Percentiles rank a stretch among this genome's conserved stretches.
These are phyloP conservation scores for Meta bourneti DNA, from an alignment of 2,888 invertebrate genomes.

Conservation along the genomic window DNA sequence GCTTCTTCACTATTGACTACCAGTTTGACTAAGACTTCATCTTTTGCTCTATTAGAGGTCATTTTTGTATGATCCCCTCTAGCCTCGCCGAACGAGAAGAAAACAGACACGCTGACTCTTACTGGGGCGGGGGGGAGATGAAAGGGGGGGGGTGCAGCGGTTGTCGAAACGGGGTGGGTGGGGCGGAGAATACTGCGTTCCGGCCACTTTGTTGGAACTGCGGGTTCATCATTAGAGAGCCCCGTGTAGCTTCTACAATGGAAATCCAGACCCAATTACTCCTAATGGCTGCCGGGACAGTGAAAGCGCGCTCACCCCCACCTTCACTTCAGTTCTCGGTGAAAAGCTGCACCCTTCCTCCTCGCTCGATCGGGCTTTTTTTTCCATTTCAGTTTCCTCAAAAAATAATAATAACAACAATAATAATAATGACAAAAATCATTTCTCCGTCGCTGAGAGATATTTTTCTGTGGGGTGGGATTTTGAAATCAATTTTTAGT, in stretches of 20 bases:
- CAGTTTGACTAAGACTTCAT: too few species aligned
- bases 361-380: not conserved
- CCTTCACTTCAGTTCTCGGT: not conserved
- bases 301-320: slow-evolving; percentile 50
- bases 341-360: not conserved
- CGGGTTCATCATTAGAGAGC: slow-evolving; percentile 65
- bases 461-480: slow-evolving; percentile 24
- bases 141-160: not conserved
- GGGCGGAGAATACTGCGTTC: slow-evolving; percentile 35
- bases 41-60: not conserved
- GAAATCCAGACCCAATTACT: slow-evolving; percentile 67
- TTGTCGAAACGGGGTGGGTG: not conserved
- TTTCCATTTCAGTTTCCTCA: not conserved
- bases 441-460: not conserved
- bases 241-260: slow-evolving; percentile 41
- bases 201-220: slow-evolving; percentile 74
- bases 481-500: slow-evolving; percentile 8
- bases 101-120: not conserved
- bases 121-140: not conserved
- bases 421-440: slow-evolving; percentile 24
- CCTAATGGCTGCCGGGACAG: slow-evolving; percentile 65
- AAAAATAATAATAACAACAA: slow-evolving; percentile 12
- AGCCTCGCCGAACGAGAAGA: not conserved
- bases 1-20: too few species aligned
- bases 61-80: too few species aligned